Evolutionary conservation across 2,888 invertebrate genomes (phyloP).

Genomic region (Tanypteryx hageni): DNA sequence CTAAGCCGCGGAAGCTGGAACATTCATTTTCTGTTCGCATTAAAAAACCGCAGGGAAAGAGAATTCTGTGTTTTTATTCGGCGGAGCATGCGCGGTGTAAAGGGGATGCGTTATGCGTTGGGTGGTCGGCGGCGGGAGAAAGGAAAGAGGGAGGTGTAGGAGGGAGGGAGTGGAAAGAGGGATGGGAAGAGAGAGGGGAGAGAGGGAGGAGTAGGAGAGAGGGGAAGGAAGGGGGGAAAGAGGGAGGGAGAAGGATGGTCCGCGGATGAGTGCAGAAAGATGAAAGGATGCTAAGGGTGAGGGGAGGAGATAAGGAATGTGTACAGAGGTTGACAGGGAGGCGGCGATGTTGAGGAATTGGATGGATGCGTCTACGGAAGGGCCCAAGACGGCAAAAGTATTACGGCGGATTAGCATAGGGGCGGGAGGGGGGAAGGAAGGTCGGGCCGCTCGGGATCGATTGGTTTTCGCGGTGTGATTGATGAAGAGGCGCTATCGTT

Average conservation of each 20-base stretch:
- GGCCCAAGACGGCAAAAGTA: background rate
- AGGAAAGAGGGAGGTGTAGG: background rate
- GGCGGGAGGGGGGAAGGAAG: background rate
- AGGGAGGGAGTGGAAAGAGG: background rate
- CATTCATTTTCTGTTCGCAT: background rate
- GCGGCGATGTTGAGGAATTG: background rate
- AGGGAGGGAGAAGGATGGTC: background rate
- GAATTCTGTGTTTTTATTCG: background rate
- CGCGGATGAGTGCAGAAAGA: background rate
- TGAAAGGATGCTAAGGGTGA: background rate
- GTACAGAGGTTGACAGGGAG: background rate
- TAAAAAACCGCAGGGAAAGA: background rate
- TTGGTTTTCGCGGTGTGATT: background rate
- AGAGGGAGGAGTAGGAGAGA: background rate
- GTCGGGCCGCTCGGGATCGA: background rate
- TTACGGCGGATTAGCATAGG: slow-evolving; percentile 5
- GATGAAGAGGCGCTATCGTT: background rate
- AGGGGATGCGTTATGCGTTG: too few species aligned
- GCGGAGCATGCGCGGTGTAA: background rate
- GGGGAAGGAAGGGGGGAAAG: background rate
- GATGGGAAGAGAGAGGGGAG: background rate
- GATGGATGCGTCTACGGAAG: background rate
- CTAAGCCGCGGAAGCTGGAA: background rate
- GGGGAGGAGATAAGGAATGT: background rate
- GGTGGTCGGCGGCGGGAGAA: too few species aligned